A percentile compares a stretch with the other conserved stretches of the same genome.
Conservation (phyloP, 2,113 vertebrate species). For the Hydropotes inermis region DNA sequence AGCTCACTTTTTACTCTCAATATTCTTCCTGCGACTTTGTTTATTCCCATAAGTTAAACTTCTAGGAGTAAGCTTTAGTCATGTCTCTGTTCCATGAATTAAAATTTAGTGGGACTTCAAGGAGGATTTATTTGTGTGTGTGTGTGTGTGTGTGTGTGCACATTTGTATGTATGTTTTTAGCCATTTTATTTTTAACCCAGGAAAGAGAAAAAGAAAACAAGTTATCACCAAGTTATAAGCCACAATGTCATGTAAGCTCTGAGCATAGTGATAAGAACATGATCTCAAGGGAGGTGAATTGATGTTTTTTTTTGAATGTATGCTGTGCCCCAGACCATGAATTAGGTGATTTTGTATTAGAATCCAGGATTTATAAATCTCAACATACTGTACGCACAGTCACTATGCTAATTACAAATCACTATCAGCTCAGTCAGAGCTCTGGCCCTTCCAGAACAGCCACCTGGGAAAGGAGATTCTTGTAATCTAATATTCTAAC, state of each 20-base stretch:
- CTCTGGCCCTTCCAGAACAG: neutral
- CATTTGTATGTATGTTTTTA: neutral
- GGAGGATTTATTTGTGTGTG: neutral
- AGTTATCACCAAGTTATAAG: neutral
- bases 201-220: neutral
- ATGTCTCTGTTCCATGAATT: neutral
- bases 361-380: neutral
- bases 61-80: constrained; percentile 13
- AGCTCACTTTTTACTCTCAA: neutral
- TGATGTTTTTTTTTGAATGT: neutral
- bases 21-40: neutral
- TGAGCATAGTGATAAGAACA: neutral
- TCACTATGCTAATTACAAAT: neutral
- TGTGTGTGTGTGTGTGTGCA: neutral
- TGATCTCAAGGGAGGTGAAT: neutral
- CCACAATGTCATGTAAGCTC: neutral
- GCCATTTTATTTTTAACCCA: constrained; percentile 31
- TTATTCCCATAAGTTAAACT: neutral
- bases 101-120: neutral
- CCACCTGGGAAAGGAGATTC: neutral
- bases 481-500: neutral
- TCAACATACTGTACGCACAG: no score
- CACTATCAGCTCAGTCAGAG: neutral
- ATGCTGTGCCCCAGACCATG: neutral
- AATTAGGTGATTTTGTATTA: neutral